phyloP scores from a whole-genome alignment of 2,113 vertebrate species.

The Corythaeola cristata region DNA sequence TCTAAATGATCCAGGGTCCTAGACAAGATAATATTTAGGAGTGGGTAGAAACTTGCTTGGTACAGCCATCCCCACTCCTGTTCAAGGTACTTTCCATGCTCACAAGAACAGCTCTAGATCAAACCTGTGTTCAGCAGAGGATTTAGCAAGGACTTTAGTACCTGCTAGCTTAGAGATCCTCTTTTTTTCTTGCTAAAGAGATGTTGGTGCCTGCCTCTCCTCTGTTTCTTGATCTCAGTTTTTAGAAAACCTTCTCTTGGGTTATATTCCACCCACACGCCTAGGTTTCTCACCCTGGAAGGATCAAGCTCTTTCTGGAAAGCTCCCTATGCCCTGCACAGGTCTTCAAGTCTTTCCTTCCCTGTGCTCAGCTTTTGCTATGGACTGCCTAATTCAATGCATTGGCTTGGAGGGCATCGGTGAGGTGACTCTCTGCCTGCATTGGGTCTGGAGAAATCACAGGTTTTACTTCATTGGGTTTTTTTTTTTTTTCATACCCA shows the following conservation, averaged over 20 bases:
- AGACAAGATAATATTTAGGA: neutral
- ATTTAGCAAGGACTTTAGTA: neutral
- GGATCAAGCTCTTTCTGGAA: neutral
- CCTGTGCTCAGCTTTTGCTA: rapidly evolving
- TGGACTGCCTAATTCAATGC: neutral
- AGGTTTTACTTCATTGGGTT: neutral
- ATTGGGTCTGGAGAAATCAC: neutral
- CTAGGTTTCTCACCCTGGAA: neutral
- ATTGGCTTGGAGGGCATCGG: neutral
- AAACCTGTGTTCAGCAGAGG: neutral
- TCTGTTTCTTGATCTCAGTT: neutral
- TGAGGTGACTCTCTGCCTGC: neutral
- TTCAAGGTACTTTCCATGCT: neutral
- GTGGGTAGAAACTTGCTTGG: neutral
- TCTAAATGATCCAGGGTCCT: neutral
- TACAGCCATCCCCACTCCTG: neutral
- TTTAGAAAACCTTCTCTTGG: neutral
- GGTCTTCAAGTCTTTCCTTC: rapidly evolving
- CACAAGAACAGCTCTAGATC: neutral
- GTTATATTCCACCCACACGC: neutral
- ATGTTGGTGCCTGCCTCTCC: neutral
- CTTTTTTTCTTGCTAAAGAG: neutral
- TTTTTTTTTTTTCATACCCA: neutral
- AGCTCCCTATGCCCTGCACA: neutral
- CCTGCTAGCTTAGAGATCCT: neutral